Evolutionary conservation across 2,113 vertebrate genomes (phyloP).

Genomic region (Scatophagus argus): DNA sequence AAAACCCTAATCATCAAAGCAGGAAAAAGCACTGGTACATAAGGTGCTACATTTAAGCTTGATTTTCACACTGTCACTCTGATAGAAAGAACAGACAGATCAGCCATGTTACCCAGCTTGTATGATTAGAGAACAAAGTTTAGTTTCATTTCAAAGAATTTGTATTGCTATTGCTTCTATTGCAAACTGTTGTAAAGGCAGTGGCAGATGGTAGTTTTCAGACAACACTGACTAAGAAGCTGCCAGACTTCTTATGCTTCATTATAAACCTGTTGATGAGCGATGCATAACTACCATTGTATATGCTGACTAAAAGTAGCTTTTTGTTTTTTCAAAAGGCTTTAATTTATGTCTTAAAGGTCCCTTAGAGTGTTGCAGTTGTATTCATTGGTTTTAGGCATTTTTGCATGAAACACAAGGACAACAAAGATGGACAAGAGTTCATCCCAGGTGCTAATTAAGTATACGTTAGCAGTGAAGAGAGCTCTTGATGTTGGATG

Average conservation of each 20-base stretch:
- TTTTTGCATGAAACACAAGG: conserved; percentile 3
- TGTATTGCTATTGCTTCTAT: conserved; percentile 3
- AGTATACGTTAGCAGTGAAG: not conserved
- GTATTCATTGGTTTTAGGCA: not conserved
- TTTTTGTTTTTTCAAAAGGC: not conserved
- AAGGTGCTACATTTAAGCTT: conserved; percentile 58
- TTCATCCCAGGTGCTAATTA: not conserved
- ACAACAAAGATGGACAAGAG: not conserved
- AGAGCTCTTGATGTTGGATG: not conserved
- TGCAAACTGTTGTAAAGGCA: conserved; percentile 22
- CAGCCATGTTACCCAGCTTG: not conserved
- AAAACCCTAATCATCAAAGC: not conserved
- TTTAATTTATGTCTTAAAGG: too few species aligned
- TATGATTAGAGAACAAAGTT: not conserved
- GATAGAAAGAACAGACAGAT: not conserved
- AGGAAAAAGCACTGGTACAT: not conserved
- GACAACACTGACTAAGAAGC: not conserved
- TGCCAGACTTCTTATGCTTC: not conserved
- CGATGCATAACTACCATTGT: not conserved
- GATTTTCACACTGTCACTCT: not conserved
- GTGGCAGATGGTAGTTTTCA: conserved; percentile 1
- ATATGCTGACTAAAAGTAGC: conserved; percentile 7
- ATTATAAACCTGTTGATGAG: not conserved
- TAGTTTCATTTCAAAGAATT: not conserved
- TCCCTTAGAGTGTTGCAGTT: too few species aligned